phyloP scores from a whole-genome alignment of 2,888 invertebrate genomes.

The Digitonthophagus gazella region DNA sequence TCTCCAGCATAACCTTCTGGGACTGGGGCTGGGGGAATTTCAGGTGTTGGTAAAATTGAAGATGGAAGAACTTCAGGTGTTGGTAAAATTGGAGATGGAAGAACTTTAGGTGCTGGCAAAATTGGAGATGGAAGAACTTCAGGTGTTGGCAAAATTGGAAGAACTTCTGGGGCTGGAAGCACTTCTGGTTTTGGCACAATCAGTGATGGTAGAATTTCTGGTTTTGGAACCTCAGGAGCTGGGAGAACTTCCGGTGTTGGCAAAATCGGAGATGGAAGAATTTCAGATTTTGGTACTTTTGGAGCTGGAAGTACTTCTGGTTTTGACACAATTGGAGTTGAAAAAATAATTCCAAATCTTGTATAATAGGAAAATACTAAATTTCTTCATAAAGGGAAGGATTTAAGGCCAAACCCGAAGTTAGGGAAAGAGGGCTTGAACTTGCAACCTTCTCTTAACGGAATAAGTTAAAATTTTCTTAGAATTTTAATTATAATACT shows the following conservation, averaged over 20 bases:
- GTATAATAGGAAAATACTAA: too few relatives aligned
- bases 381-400: too few relatives aligned
- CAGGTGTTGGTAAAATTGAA: not conserved
- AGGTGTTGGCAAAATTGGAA: not conserved
- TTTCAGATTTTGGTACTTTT: not conserved
- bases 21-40: not conserved
- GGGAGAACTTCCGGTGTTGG: not conserved
- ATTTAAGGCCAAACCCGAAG: too few relatives aligned
- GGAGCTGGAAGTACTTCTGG: not conserved
- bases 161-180: not conserved
- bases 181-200: not conserved
- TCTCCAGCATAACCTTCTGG: too few relatives aligned
- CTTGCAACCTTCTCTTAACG: too few relatives aligned
- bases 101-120: not conserved
- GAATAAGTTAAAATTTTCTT: too few relatives aligned
- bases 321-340: not conserved
- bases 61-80: not conserved
- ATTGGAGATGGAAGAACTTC: not conserved
- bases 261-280: not conserved
- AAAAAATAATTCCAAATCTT: too few relatives aligned
- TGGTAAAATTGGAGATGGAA: not conserved
- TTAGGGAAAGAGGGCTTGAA: too few relatives aligned
- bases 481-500: too few relatives aligned
- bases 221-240: not conserved
- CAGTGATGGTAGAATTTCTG: too few relatives aligned